Evolutionary conservation across 2,113 vertebrate genomes (phyloP), one percentile per base, ranked within the genome.

Genomic region (Arvicanthis niloticus): DNA sequence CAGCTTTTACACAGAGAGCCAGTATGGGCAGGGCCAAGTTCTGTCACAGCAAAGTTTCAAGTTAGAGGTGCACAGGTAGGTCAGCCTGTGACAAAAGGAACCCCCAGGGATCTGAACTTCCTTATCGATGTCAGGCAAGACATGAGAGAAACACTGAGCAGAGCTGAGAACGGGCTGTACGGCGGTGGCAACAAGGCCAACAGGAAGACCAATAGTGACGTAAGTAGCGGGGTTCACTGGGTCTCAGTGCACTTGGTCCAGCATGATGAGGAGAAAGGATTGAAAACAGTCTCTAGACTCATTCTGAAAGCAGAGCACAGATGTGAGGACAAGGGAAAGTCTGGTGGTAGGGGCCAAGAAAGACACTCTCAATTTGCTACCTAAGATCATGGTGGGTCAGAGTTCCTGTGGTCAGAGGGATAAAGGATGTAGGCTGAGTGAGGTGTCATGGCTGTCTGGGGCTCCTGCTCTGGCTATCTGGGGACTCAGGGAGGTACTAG

Each of bases 11-110:
- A 5, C 12, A 51, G 31, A 56, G 21, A 58, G 9, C 7, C 56
- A 13, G 15, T 21, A 76, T 72, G 42, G 19, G 60, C 15, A 0
- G 29, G 19, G 37, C 12, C 17, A n/a, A 73, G 22, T 0, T 0
- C 15, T 5, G 8, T 22, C 31, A 7, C 0, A 7, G 16, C 11
- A 6, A 22, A 48, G 40, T 10, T 6, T 21, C 26, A 29, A 62
- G 53, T 40, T 40, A 22, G 3, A n/a, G n/a, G 7, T 1, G 0
- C 15, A 13, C 2, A 0, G 1, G 37, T 7, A 22, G 11, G 45
- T 24, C 37, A 70, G 40, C 22, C 1, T 40, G 24, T 24, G 88
- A 60, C 37, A n/a, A 6, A 2, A 26, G 62, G 60, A 60, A 2
- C 15, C 24, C 51, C 19, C 29, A 22, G 31, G 19, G 17, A 62